These are phyloP conservation scores for Drosophila merina DNA, from an alignment of 2,888 invertebrate species.

Conservation along the genomic window DNA sequence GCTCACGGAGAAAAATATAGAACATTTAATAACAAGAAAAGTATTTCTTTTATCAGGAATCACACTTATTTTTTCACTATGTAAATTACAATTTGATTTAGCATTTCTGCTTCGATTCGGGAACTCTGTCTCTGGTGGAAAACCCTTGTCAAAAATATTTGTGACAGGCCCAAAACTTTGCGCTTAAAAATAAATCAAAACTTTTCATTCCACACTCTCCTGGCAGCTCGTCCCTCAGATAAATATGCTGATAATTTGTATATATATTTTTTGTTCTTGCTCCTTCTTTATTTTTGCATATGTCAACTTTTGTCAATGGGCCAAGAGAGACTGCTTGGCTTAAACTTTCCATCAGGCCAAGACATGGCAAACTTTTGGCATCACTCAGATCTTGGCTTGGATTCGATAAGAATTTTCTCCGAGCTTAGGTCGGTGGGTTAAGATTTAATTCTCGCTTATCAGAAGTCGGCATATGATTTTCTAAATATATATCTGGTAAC, in stretches of 20 bases:
- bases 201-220: conserved; percentile 63
- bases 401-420: conserved; percentile 31
- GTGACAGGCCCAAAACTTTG: conserved; percentile 74
- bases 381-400: conserved; percentile 26
- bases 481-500: neutral
- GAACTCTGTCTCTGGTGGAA: conserved; percentile 19
- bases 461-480: conserved; percentile 5
- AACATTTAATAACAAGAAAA: neutral
- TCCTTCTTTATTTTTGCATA: conserved; percentile 60
- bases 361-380: conserved; percentile 39
- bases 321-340: conserved; percentile 53
- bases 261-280: conserved; percentile 33
- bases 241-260: conserved; percentile 78
- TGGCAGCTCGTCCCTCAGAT: conserved; percentile 54
- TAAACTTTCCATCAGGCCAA: conserved; percentile 39
- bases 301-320: conserved; percentile 80
- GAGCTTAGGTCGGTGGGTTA: conserved; percentile 25
- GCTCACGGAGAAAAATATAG: neutral
- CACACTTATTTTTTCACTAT: neutral
- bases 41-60: neutral
- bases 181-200: conserved; percentile 80
- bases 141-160: conserved; percentile 73
- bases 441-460: conserved; percentile 30
- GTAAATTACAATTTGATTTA: conserved; percentile 60
- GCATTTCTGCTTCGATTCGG: conserved; percentile 62